Evolutionary conservation across 2,113 vertebrate genomes (phyloP), one percentile per base, ranked within the genome.

Genomic region (Pao palembangensis): DNA sequence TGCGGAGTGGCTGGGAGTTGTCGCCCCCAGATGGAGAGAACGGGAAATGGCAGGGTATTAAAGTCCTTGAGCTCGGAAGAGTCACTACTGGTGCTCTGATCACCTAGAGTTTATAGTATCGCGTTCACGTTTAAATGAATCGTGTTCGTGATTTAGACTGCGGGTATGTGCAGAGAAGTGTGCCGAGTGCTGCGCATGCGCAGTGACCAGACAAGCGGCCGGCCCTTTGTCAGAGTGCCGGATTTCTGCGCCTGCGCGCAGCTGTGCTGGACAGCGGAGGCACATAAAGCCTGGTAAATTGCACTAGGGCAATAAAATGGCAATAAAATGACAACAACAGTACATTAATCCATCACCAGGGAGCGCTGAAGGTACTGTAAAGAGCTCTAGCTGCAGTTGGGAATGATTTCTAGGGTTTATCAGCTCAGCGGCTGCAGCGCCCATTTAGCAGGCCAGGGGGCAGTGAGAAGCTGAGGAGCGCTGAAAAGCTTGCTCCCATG

Each of bases 291-390:
- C 85, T 80, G 75, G 82, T 89, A 89, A 89, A 89, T 89, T 87
- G 86, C 86, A 79, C 78, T 68, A 81, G 78, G 74, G 85, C 82
- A 83, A 87, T 89, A 89, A 89, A 89, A 88, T 81, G 75, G 83
- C 83, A 71, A 87, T 88, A 88, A 89, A 89, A 87, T 85, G 85
- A 86, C 88, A 89, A 89, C 86, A 87, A 88, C 82, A 84, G 85
- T 87, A 83, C 86, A 89, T 89, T 83, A 88, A 88, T 89, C 88
- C 86, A 89, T 87, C 88, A 89, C 85, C 86, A 89, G 86, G 83
- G 88, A 87, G 86, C 82, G 85, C 88, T 86, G 85, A 75, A 84
- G 79, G 83, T 85, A 87, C 85, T 89, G 88, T 88, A 86, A 88
- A 85, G 81, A 80, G 82, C 71, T 74, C 78, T 69, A 82, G 76